phyloP scores from a whole-genome alignment of 2,888 invertebrate genomes.

The Eutolmus rufibarbis region DNA sequence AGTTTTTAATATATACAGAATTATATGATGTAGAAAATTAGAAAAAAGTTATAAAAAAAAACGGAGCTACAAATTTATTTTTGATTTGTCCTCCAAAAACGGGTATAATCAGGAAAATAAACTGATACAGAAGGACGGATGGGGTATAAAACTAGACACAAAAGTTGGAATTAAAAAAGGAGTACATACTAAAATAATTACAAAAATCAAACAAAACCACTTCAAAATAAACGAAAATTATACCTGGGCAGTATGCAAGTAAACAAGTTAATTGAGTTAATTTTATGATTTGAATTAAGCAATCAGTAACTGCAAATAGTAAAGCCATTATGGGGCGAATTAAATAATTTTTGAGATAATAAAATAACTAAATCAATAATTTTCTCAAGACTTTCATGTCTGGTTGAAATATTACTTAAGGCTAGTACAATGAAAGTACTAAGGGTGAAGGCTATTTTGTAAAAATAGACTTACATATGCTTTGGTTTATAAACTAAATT shows the following conservation, averaged over 20 bases:
- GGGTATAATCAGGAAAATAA: background rate
- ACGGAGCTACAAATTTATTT: background rate
- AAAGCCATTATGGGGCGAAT: background rate
- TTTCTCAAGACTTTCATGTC: background rate
- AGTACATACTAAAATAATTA: background rate
- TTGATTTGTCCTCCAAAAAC: background rate
- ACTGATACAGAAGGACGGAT: background rate
- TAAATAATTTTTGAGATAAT: no score
- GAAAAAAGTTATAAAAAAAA: background rate
- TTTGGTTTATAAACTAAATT: background rate
- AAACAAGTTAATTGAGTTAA: background rate
- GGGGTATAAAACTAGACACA: background rate
- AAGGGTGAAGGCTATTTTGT: no score
- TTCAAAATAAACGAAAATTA: background rate
- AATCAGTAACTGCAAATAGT: background rate
- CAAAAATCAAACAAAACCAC: background rate
- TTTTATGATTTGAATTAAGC: background rate
- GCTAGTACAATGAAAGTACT: no score
- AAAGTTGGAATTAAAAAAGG: background rate
- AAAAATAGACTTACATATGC: background rate
- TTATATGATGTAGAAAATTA: slow-evolving; percentile 5
- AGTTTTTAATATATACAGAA: slow-evolving; percentile 1
- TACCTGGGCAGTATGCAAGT: background rate
- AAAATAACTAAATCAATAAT: no score
- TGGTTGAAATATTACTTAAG: background rate